Conservation (phyloP, 2,797 vertebrate species). For the Xenops minutus region DNA sequence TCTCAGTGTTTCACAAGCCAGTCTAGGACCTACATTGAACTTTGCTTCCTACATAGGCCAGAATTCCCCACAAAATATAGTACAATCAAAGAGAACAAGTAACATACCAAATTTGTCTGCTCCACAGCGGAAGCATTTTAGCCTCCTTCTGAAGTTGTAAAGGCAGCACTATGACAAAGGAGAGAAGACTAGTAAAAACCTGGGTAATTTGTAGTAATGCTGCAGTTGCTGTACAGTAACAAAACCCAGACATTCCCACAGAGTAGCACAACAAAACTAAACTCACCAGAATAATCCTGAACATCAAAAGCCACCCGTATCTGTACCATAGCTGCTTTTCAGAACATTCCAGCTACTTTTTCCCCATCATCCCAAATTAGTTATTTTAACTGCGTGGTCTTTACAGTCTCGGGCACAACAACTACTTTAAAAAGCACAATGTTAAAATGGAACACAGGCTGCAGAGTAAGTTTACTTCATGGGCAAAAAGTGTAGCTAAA, state of each 20-base stretch:
- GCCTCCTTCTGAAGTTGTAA: conserved; percentile 99
- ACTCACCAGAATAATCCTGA: neutral
- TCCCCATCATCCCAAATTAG: neutral
- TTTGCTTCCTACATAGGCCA: neutral
- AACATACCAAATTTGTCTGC: conserved; percentile 95
- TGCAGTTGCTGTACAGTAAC: neutral
- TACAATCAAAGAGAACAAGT: neutral
- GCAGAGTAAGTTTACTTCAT: neutral
- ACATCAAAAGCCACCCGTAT: neutral
- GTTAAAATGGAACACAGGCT: neutral
- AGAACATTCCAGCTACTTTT: neutral
- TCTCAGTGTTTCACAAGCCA: neutral
- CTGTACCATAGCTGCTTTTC: neutral
- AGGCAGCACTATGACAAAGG: conserved; percentile 91
- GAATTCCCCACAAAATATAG: neutral
- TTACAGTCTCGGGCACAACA: neutral
- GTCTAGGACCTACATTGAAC: neutral
- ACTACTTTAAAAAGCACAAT: neutral
- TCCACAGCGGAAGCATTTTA: conserved; percentile 99
- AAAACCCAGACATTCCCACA: neutral
- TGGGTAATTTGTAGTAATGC: neutral
- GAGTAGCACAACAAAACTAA: neutral
- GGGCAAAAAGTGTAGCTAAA: fast-evolving
- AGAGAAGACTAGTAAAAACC: neutral
- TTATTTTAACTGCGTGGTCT: neutral